These are phyloP conservation scores for Bacillus rossius DNA, from an alignment of 1,140 invertebrate species.

Conservation along the genomic window DNA sequence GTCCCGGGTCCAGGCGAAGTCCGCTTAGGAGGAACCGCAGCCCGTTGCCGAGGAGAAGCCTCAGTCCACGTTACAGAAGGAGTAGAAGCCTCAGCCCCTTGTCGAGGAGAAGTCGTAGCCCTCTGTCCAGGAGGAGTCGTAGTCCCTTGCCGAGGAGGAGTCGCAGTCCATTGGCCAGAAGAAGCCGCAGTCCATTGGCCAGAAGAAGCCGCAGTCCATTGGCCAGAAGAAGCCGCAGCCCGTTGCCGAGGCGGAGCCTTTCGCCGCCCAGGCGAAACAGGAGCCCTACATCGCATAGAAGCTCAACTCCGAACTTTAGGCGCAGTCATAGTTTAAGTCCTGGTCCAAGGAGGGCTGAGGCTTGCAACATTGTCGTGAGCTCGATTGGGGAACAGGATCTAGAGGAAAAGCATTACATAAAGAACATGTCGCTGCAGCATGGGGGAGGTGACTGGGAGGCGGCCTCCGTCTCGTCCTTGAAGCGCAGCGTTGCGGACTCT, in stretches of 20 bases:
- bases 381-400: no score
- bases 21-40: not conserved
- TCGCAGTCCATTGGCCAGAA: not conserved
- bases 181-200: not conserved
- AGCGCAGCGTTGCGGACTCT: conserved; percentile 43
- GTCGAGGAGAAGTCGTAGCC: conserved; percentile 1
- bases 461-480: conserved; percentile 16
- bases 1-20: not conserved
- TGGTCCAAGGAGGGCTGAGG: no score
- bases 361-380: no score
- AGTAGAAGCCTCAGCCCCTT: not conserved
- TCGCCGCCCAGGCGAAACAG: no score
- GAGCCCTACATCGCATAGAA: no score
- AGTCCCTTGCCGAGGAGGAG: not conserved
- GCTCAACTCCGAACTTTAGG: no score
- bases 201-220: no score
- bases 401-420: no score
- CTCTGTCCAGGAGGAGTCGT: not conserved
- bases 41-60: not conserved
- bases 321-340: no score
- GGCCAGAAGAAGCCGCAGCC: no score
- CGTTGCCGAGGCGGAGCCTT: no score
- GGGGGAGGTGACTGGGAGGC: not conserved
- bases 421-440: no score
- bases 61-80: not conserved